phyloP scores from a whole-genome alignment of 2,797 vertebrate species.

The Malurus splendens region DNA sequence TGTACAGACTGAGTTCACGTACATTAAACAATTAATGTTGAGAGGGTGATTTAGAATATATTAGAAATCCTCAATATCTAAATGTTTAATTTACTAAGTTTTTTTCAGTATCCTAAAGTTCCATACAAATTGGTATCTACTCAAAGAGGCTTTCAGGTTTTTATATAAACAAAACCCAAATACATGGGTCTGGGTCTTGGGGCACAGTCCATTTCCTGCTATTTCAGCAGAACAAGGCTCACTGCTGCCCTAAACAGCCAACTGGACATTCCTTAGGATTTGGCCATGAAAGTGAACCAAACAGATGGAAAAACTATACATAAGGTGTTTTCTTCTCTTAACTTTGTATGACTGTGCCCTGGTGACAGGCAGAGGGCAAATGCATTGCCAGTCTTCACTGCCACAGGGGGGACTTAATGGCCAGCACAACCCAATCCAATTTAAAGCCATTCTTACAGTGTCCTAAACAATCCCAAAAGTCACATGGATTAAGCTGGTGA shows the following conservation, averaged over 20 bases:
- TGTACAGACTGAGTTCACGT: rapidly evolving
- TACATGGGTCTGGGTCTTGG: not conserved
- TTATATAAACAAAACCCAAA: not conserved
- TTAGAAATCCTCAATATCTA: not conserved
- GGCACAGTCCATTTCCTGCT: not conserved
- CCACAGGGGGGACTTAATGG: not conserved
- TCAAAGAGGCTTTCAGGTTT: not conserved
- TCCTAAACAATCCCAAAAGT: not conserved
- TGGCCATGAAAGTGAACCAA: not conserved
- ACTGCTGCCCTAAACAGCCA: not conserved
- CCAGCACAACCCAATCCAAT: not conserved
- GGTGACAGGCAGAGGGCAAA: not conserved
- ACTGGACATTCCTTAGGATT: not conserved
- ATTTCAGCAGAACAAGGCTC: not conserved
- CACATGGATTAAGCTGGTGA: not conserved
- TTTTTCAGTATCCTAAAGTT: not conserved
- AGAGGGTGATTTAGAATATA: not conserved
- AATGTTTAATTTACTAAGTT: not conserved
- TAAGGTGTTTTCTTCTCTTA: not conserved
- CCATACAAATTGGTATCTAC: not conserved
- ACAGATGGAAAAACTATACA: not conserved
- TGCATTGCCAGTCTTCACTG: not conserved
- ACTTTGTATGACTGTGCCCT: not conserved
- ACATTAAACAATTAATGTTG: rapidly evolving
- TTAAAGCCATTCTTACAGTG: not conserved